phyloP scores from a whole-genome alignment of 2,797 vertebrate species.

The Podarcis lilfordi region DNA sequence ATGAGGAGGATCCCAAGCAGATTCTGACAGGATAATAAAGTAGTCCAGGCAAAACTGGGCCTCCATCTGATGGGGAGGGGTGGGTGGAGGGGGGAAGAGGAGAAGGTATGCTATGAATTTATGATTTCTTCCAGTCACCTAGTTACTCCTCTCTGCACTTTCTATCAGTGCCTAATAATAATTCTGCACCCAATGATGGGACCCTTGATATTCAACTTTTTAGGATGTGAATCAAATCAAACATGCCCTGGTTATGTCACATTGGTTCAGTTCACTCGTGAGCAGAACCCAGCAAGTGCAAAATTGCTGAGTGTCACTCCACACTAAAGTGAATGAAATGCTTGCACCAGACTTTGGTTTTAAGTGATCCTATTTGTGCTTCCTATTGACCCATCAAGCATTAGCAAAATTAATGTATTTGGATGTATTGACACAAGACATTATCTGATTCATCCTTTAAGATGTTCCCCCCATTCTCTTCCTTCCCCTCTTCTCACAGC shows the following conservation, averaged over 20 bases:
- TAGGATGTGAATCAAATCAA: conserved; percentile 44
- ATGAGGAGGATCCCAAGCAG: conserved; percentile 54
- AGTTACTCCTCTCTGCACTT: conserved; percentile 20
- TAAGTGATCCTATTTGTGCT: conserved; percentile 21
- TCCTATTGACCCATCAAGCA: conserved; percentile 1
- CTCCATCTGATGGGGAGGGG: neutral
- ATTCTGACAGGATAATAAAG: conserved; percentile 69
- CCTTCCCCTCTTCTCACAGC: neutral
- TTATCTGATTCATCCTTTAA: neutral
- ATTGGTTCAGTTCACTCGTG: conserved; percentile 39
- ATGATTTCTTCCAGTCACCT: conserved; percentile 46
- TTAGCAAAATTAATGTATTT: conserved; percentile 27
- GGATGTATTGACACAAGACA: neutral
- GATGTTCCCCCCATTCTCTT: conserved; percentile 15
- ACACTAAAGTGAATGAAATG: neutral
- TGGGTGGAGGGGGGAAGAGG: neutral
- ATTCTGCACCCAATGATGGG: conserved; percentile 41
- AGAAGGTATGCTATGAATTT: conserved; percentile 55
- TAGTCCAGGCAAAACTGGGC: conserved; percentile 59
- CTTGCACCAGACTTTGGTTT: conserved; percentile 35
- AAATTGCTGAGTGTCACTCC: neutral
- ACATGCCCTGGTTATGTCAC: conserved; percentile 49
- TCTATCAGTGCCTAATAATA: conserved; percentile 54
- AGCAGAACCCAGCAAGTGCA: conserved; percentile 24
- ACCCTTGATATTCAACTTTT: conserved; percentile 52